Conservation (phyloP, 1,140 invertebrate genomes). For the Camponotus pennsylvanicus region DNA sequence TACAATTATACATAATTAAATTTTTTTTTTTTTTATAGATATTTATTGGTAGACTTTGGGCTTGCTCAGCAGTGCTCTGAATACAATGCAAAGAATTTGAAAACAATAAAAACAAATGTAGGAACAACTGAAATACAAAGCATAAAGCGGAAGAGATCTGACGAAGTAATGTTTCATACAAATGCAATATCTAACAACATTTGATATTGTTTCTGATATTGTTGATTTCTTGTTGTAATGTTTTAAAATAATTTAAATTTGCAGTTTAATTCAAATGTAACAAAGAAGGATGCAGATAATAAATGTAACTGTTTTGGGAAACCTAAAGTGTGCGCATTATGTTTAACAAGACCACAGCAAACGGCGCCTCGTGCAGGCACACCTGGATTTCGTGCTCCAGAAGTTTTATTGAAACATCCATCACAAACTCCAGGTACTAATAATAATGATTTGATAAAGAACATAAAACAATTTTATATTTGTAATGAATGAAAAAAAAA, state of each 20-base stretch:
- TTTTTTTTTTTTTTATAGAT: constrained; percentile 82
- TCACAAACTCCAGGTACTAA: constrained; percentile 90
- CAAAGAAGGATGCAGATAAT: constrained; percentile 71
- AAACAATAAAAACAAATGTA: constrained; percentile 61
- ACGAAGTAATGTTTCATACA: constrained; percentile 78
- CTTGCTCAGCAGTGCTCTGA: constrained; percentile 88
- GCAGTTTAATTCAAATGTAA: constrained; percentile 57
- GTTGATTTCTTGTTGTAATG: neutral
- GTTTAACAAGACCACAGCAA: constrained; percentile 87
- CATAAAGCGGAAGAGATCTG: constrained; percentile 79
- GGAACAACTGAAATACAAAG: constrained; percentile 41
- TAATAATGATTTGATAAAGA: neutral
- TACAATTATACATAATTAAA: neutral
- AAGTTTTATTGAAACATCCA: constrained; percentile 93
- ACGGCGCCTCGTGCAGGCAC: constrained; percentile 94
- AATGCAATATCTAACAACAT: neutral
- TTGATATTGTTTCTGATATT: neutral
- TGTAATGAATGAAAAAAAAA: neutral
- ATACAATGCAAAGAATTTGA: constrained; percentile 69
- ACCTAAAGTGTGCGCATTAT: constrained; percentile 89
- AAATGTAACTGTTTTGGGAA: constrained; percentile 89
- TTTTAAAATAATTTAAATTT: constrained; percentile 78
- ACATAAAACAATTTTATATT: neutral
- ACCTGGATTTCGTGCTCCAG: constrained; percentile 95
- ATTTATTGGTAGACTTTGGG: constrained; percentile 95